Evolutionary conservation across 2,888 invertebrate species (phyloP).

Genomic region (Metellina segmentata): DNA sequence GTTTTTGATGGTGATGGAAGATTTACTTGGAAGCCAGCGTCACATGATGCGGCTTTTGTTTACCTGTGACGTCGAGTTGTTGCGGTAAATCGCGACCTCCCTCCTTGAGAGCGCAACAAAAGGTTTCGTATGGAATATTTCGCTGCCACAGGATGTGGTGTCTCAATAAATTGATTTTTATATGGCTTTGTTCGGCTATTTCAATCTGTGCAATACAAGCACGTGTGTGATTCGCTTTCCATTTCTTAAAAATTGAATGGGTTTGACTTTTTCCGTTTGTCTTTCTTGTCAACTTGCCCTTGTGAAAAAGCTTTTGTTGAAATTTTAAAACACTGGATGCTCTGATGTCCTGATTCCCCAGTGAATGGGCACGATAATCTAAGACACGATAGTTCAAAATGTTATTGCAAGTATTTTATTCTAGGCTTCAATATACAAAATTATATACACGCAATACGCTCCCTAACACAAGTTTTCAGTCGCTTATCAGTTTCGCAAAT

Average conservation of each 20-base stretch:
- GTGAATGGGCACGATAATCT: too few relatives aligned
- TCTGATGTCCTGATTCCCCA: too few relatives aligned
- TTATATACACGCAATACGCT: too few relatives aligned
- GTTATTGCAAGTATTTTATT: too few relatives aligned
- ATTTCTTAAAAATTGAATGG: too few relatives aligned
- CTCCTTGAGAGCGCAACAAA: neutral
- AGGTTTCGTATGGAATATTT: neutral
- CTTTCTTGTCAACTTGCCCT: neutral
- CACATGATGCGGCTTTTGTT: conserved; percentile 16
- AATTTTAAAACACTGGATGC: neutral
- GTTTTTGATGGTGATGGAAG: neutral
- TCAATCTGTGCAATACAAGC: too few relatives aligned
- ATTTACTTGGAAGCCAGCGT: conserved; percentile 11
- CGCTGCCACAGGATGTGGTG: neutral
- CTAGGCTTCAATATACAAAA: too few relatives aligned
- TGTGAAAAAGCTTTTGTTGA: neutral
- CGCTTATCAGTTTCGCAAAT: too few relatives aligned
- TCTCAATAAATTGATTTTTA: neutral
- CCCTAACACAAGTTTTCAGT: too few relatives aligned
- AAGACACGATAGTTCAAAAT: too few relatives aligned
- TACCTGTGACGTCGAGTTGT: neutral
- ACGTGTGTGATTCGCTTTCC: too few relatives aligned
- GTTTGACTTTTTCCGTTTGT: too few relatives aligned
- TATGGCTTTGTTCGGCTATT: neutral
- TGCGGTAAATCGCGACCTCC: neutral